A percentile compares a stretch with the other conserved stretches of the same genome.
Conservation (phyloP, 1,140 invertebrate species). For the Arctopsyche grandis region DNA sequence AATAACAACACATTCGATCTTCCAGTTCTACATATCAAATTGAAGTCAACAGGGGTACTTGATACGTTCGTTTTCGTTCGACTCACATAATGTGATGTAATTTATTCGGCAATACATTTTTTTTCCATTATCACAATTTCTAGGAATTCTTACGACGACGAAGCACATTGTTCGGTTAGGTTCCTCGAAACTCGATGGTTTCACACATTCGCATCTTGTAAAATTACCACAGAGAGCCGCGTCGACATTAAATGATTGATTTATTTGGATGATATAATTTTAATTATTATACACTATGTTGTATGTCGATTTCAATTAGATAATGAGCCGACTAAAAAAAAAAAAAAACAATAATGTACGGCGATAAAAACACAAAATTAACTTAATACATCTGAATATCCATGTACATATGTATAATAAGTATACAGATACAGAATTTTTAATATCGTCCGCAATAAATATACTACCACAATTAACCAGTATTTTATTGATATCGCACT, state of each 20-base stretch:
- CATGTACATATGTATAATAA: too few species aligned
- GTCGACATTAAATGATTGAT: background rate
- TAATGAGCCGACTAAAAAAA: too few species aligned
- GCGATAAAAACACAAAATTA: too few species aligned
- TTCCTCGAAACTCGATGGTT: slow-evolving; percentile 7
- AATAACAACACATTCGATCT: background rate
- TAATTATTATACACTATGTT: background rate
- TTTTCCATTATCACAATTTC: background rate
- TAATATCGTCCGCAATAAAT: slow-evolving; percentile 4
- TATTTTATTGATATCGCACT: slow-evolving; percentile 31
- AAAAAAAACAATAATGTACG: too few species aligned
- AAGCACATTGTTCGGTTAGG: background rate
- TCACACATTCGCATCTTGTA: background rate
- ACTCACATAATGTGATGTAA: slow-evolving; percentile 19
- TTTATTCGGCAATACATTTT: slow-evolving; percentile 20
- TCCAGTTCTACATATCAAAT: slow-evolving; percentile 12
- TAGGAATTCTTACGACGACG: background rate
- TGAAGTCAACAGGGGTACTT: slow-evolving; percentile 17
- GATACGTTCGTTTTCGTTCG: slow-evolving; percentile 16
- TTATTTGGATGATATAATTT: slow-evolving; percentile 12
- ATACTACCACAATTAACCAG: slow-evolving; percentile 25
- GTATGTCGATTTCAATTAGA: slow-evolving; percentile 4
- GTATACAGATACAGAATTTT: background rate
- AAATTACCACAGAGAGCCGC: background rate
- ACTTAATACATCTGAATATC: too few species aligned